These are phyloP conservation scores for Lepilemur septentrionalis DNA, from an alignment of 2,797 vertebrate genomes.

Conservation along the genomic window DNA sequence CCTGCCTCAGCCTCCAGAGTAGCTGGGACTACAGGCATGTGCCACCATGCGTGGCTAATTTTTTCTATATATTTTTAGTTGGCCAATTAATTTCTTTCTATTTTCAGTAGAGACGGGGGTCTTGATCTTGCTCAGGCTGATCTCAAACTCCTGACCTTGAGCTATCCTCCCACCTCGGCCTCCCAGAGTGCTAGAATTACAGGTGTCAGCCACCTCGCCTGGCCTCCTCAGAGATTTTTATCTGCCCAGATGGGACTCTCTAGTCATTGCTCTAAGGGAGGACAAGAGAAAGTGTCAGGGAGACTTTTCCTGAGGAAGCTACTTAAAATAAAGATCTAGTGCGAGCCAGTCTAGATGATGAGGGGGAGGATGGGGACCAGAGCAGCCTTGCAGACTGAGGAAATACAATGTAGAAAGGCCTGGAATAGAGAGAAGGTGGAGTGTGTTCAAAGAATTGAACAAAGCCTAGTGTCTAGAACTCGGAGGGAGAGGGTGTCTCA, in stretches of 20 bases:
- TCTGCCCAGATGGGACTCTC: neutral
- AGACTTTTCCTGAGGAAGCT: constrained; percentile 4
- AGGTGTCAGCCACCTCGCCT: too few species aligned
- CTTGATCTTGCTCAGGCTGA: too few species aligned
- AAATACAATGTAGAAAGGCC: neutral
- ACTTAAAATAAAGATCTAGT: neutral
- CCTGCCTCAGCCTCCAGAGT: too few species aligned
- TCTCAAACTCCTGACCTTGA: too few species aligned
- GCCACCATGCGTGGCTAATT: too few species aligned
- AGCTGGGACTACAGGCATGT: too few species aligned
- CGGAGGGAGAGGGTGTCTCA: neutral
- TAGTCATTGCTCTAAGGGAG: neutral
- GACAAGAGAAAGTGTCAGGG: neutral
- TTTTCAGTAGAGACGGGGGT: too few species aligned
- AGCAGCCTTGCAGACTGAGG: neutral
- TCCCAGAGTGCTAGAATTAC: too few species aligned
- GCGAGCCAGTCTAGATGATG: neutral
- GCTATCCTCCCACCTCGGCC: too few species aligned
- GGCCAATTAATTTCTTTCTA: too few species aligned
- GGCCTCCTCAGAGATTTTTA: neutral
- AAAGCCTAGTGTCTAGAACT: neutral
- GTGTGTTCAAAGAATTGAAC: neutral
- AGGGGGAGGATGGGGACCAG: neutral
- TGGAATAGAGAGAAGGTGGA: neutral
- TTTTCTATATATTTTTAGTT: too few species aligned